Evolutionary conservation across 2,113 vertebrate genomes (phyloP), one percentile per base, ranked within the genome.

Genomic region (Chinchilla lanigera): DNA sequence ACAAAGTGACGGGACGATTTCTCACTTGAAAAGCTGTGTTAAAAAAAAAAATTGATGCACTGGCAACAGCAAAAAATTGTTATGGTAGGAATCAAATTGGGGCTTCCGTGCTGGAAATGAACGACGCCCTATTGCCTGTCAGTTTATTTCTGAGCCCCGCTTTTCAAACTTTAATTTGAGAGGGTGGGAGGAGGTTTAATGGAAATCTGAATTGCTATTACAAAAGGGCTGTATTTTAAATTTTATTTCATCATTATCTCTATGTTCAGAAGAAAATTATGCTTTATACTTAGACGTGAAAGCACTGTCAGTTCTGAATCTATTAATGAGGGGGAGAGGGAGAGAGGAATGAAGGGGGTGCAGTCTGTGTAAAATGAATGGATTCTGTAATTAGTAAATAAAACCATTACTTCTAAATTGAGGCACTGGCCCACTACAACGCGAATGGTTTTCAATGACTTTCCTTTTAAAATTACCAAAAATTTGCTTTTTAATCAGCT

Each of bases 1-100:
- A 98, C 97, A 98, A 97, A 98, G 94, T 98, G 98, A 98, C 83
- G 91, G 98, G 98, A 97, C 98, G 97, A 98, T 97, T 98, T 98
- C 97, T 98, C 98, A 97, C 97, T 98, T 97, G 96, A 97, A 98
- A 97, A 96, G 94, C 95, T 97, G 97, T 97, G 91, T 97, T 97
- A 96, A 97, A 97, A 98, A 96, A 96, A 97, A 97, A 97, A 89
- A 90, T 58, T 97, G 94, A 98, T 97, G 96, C 93, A 92, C 93
- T 95, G 95, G 98, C 97, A 98, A 97, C 97, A 98, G 97, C 96
- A 98, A 50, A 94, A 96, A 97, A 97, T 90, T 96, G 96, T 98
- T 98, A 97, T 94, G 95, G 96, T 98, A 96, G 95, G 65, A 97
- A 97, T 97, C 96, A 98, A 97, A 98, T 96, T 97, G 98, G 95